phyloP scores from a whole-genome alignment of 2,113 vertebrate species.

The Trematomus loennbergii region DNA sequence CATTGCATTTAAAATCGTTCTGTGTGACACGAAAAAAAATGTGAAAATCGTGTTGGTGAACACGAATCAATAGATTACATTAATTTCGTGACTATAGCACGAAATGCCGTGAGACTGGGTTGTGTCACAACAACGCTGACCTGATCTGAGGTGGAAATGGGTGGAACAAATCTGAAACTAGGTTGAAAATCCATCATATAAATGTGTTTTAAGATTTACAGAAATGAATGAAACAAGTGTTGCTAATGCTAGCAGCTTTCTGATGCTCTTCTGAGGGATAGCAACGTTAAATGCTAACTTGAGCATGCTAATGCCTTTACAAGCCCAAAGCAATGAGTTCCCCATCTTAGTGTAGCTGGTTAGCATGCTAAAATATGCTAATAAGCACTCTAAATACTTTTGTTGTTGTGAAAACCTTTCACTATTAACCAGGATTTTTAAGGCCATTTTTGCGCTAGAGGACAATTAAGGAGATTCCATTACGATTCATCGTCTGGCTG shows the following conservation, averaged over 20 bases:
- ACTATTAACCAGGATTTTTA: too few species aligned
- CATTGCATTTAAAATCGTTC: too few species aligned
- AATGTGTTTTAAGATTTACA: conserved; percentile 22
- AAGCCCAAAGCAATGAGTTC: not conserved
- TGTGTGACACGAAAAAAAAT: too few species aligned
- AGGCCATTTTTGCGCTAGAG: too few species aligned
- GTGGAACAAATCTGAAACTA: conserved; percentile 10
- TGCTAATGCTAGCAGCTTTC: not conserved
- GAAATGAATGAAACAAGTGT: conserved; percentile 1
- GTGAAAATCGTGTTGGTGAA: too few species aligned
- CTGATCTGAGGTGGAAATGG: conserved; percentile 46
- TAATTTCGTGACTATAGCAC: too few species aligned
- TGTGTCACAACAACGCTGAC: conserved; percentile 74
- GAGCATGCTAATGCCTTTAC: not conserved
- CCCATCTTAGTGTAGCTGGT: not conserved
- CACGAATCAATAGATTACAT: too few species aligned
- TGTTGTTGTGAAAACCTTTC: too few species aligned
- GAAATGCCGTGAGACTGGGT: too few species aligned
- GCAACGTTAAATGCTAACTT: not conserved
- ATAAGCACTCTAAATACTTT: too few species aligned
- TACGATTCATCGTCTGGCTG: too few species aligned
- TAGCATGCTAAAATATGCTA: conserved; percentile 1
- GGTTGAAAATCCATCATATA: conserved; percentile 39
- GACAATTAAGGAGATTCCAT: too few species aligned
- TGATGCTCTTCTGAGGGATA: not conserved